A percentile compares a stretch with the other conserved stretches of the same genome.
Evolutionary conservation across 2,113 vertebrate species (phyloP).

Genomic region (Pseudolaguvia tuberculata): DNA sequence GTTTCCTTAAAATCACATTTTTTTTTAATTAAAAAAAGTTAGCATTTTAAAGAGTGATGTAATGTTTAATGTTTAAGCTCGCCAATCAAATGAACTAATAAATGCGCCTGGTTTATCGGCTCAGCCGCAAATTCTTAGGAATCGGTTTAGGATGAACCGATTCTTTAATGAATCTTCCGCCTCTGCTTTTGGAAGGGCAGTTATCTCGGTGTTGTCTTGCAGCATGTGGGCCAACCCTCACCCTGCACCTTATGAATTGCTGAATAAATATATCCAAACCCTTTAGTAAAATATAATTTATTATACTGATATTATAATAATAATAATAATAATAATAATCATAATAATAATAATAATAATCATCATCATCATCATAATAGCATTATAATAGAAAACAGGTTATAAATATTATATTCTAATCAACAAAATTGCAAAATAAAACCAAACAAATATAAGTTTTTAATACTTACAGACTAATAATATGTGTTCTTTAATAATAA

Average conservation of each 20-base stretch:
- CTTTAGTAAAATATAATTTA: constrained; percentile 32
- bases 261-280: constrained; percentile 62
- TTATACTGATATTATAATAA: constrained; percentile 29
- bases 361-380: no score
- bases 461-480: background rate
- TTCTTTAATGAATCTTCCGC: background rate
- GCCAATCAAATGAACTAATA: background rate
- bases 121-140: background rate
- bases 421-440: no score
- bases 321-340: no score
- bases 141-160: background rate
- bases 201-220: constrained; percentile 71
- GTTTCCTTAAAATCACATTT: background rate
- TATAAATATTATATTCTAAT: no score
- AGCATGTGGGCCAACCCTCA: constrained; percentile 47
- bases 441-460: no score
- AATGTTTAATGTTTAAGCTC: no score
- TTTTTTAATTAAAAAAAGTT: background rate
- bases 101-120: background rate
- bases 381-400: no score
- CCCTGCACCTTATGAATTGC: constrained; percentile 50
- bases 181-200: constrained; percentile 57
- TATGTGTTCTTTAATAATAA: no score
- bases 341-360: no score
- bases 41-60: no score